A percentile compares a stretch with the other conserved stretches of the same genome.
These are phyloP conservation scores for Acrossocheilus wenchowensis DNA, from an alignment of 2,797 vertebrate genomes.

Conservation along the genomic window DNA sequence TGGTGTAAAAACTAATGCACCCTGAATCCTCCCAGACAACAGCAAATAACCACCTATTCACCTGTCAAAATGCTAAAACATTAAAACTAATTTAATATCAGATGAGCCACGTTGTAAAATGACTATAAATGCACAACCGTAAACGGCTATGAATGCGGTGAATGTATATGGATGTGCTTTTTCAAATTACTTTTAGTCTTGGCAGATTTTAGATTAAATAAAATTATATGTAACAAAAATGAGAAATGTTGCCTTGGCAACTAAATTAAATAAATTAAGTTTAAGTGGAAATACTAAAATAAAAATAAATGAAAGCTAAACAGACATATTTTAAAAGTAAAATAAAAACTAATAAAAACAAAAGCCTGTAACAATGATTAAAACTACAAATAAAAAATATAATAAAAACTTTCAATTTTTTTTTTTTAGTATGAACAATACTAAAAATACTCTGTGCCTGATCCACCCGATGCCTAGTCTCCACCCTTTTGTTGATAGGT, in stretches of 20 bases:
- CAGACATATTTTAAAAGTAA: neutral
- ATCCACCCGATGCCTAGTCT: neutral
- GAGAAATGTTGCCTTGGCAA: neutral
- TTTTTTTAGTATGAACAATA: too few relatives aligned
- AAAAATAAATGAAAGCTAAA: neutral
- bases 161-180: neutral
- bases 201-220: neutral
- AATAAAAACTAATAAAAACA: neutral
- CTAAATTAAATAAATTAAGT: neutral
- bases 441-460: neutral
- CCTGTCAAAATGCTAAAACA: neutral
- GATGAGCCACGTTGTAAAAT: neutral
- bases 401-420: too few relatives aligned
- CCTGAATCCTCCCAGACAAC: neutral
- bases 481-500: neutral
- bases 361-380: neutral
- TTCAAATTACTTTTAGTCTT: neutral
- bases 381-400: neutral
- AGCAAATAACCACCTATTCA: neutral
- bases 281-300: neutral
- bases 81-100: neutral
- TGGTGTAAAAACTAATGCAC: neutral
- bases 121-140: neutral
- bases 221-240: neutral
- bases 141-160: neutral